phyloP scores from a whole-genome alignment of 37 sponge, comb jelly and placozoan genomes.

The Aphrocallistes beatrix region DNA sequence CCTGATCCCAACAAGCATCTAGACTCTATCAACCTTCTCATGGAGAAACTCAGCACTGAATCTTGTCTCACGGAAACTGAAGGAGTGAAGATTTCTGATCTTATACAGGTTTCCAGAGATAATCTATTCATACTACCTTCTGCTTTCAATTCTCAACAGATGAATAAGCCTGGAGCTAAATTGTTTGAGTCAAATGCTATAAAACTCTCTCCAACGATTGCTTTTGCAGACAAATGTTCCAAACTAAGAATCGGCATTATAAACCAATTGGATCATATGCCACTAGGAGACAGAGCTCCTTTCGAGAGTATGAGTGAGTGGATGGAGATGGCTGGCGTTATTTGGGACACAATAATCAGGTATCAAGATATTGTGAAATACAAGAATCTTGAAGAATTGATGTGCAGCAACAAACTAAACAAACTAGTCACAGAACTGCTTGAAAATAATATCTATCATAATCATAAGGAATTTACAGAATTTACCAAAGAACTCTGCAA shows the following conservation, averaged over 20 bases:
- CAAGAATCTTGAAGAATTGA: neutral
- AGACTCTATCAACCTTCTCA: neutral
- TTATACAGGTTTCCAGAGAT: neutral
- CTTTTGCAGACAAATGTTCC: neutral
- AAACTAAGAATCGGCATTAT: neutral
- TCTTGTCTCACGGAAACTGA: neutral
- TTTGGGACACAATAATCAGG: conserved; percentile 11
- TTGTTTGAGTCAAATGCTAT: neutral
- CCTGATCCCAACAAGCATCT: neutral
- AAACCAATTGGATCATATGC: neutral
- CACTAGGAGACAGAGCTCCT: neutral
- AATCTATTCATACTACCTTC: conserved; percentile 7
- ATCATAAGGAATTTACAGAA: neutral
- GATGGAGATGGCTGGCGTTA: neutral
- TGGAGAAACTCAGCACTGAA: neutral
- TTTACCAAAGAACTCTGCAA: neutral
- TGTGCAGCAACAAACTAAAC: neutral
- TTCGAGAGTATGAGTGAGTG: neutral
- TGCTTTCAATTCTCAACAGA: neutral
- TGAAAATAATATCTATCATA: neutral
- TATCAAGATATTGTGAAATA: conserved; percentile 11
- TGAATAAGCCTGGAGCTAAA: neutral
- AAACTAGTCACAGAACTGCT: neutral
- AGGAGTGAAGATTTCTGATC: neutral
- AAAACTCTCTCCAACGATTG: neutral